Conservation (phyloP, 2,113 vertebrate species). For the Neotoma lepida region DNA sequence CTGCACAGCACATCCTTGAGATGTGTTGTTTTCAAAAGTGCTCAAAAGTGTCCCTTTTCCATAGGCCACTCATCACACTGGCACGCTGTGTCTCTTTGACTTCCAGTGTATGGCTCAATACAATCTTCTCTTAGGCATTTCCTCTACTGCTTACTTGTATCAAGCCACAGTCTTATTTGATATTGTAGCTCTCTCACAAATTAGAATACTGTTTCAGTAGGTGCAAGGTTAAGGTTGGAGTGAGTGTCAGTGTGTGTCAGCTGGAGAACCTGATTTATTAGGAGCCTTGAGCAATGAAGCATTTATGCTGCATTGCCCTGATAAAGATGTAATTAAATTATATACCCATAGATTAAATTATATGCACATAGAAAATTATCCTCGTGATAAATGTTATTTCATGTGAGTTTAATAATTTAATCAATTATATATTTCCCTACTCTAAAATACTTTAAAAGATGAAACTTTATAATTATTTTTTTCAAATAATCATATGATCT, state of each 20-base stretch:
- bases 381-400: not conserved
- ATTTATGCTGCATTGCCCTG: not conserved
- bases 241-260: not conserved
- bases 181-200: not conserved
- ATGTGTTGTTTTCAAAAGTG: not conserved
- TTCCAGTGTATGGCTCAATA: not conserved
- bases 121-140: not conserved
- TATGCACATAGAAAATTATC: not conserved
- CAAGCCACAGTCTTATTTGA: not conserved
- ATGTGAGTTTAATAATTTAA: not conserved
- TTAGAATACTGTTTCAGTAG: not conserved
- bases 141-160: not conserved
- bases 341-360: not conserved
- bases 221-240: not conserved
- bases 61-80: not conserved
- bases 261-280: not conserved
- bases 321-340: not conserved
- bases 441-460: not conserved
- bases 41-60: not conserved
- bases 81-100: not conserved
- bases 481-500: not conserved
- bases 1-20: not conserved
- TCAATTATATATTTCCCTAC: not conserved
- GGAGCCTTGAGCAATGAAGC: not conserved
- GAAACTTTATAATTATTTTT: not conserved